Percentiles rank a stretch among this genome's conserved stretches.
Conservation (phyloP, 2,888 invertebrate genomes). For the Theristus sp. region DNA sequence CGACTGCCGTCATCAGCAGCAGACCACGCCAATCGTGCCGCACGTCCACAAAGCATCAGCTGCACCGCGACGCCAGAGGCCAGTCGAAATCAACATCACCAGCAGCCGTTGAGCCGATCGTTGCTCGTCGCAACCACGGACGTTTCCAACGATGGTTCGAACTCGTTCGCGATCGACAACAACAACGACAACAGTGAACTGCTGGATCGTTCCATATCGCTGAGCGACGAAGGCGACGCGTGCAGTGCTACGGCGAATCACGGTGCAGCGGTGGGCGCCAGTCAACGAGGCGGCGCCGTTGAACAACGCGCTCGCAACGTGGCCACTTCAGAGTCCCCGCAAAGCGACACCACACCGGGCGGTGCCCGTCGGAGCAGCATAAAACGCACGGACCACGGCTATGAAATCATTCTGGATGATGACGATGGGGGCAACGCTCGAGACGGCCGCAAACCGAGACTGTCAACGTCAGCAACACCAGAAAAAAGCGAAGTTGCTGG, state of each 20-base stretch:
- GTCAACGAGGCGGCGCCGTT: not conserved
- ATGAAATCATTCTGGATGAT: not conserved
- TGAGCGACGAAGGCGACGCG: not conserved
- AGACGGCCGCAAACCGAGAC: too few species aligned
- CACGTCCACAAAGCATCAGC: not conserved
- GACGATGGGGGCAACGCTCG: too few species aligned
- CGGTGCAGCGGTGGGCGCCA: not conserved
- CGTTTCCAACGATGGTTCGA: not conserved
- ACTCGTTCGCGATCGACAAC: not conserved
- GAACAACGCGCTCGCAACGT: too few species aligned
- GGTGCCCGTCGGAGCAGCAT: too few species aligned
- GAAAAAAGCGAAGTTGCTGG: too few species aligned
- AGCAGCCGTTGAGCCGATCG: not conserved
- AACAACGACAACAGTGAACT: not conserved
- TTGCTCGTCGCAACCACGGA: not conserved
- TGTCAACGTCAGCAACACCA: too few species aligned
- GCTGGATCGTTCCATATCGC: not conserved
- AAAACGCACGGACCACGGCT: not conserved
- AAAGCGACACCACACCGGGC: too few species aligned
- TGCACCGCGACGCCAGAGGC: not conserved
- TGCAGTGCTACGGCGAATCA: not conserved
- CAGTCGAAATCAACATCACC: not conserved
- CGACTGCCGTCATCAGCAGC: not conserved
- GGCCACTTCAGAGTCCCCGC: too few species aligned
- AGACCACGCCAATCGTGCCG: too few species aligned